These are phyloP conservation scores for Anser brachyrhynchus DNA, from an alignment of 2,113 vertebrate genomes.

Conservation along the genomic window DNA sequence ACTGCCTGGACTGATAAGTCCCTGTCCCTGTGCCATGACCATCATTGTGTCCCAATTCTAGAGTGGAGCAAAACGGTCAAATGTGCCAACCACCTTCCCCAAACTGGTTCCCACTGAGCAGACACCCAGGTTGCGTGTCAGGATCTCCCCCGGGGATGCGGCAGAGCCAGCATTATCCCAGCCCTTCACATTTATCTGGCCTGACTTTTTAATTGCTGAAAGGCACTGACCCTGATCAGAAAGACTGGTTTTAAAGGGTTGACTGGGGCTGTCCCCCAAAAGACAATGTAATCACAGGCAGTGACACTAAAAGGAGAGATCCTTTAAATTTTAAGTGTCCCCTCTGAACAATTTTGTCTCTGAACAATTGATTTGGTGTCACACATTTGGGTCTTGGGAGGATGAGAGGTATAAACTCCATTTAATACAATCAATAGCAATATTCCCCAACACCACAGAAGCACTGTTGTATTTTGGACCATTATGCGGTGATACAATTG, in stretches of 20 bases:
- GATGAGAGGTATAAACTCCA: slow-evolving; percentile 38
- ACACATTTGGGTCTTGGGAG: slow-evolving; percentile 34
- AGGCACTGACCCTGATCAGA: background rate
- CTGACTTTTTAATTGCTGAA: background rate
- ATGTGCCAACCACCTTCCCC: background rate
- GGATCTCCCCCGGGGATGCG: background rate
- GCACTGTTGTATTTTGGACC: slow-evolving; percentile 28
- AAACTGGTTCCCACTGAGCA: background rate
- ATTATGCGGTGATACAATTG: background rate
- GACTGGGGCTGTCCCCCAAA: background rate
- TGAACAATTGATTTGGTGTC: slow-evolving; percentile 47
- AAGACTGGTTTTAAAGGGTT: background rate
- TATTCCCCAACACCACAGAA: slow-evolving; percentile 1
- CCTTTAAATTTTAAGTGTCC: background rate
- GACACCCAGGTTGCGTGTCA: rapidly evolving
- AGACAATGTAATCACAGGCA: background rate
- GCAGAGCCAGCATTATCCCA: background rate
- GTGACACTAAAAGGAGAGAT: background rate
- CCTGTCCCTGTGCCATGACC: too few species aligned
- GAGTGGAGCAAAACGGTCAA: background rate
- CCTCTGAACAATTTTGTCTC: slow-evolving; percentile 26
- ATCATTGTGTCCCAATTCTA: background rate
- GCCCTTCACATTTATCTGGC: background rate
- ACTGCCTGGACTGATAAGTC: background rate
- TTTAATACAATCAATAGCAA: slow-evolving; percentile 55